Conservation (phyloP, 2,113 vertebrate species). For the Malurus cyaneus region DNA sequence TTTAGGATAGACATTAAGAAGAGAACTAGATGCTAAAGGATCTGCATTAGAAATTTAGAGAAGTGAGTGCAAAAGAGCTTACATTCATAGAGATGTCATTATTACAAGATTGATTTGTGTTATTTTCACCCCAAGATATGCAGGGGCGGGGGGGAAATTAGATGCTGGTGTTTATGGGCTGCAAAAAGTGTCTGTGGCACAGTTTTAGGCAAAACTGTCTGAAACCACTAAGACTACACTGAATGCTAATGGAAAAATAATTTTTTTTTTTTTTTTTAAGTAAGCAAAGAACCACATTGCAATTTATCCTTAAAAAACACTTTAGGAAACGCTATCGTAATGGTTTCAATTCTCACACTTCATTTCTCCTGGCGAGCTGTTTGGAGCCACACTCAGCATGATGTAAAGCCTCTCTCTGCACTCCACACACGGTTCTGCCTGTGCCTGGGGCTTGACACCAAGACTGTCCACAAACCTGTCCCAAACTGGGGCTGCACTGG, state of each 20-base stretch:
- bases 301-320: not conserved
- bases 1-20: not conserved
- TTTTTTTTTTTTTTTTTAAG: not conserved
- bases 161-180: not conserved
- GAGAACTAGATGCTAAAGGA: not conserved
- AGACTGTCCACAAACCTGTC: rapidly evolving
- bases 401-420: not conserved
- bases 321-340: not conserved
- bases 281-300: not conserved
- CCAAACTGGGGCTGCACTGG: rapidly evolving
- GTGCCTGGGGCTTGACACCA: not conserved
- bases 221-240: not conserved
- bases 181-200: not conserved
- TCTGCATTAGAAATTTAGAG: not conserved
- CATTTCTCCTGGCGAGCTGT: not conserved
- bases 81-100: not conserved
- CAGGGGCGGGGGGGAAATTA: not conserved
- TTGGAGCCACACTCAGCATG: not conserved
- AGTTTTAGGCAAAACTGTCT: not conserved
- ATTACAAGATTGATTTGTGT: not conserved
- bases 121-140: not conserved
- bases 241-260: not conserved
- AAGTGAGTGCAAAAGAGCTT: not conserved
- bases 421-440: not conserved
- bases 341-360: not conserved